Base-by-base conservation (phyloP, 2,888 invertebrate genomes). In the Mesoligia furuncula region DNA sequence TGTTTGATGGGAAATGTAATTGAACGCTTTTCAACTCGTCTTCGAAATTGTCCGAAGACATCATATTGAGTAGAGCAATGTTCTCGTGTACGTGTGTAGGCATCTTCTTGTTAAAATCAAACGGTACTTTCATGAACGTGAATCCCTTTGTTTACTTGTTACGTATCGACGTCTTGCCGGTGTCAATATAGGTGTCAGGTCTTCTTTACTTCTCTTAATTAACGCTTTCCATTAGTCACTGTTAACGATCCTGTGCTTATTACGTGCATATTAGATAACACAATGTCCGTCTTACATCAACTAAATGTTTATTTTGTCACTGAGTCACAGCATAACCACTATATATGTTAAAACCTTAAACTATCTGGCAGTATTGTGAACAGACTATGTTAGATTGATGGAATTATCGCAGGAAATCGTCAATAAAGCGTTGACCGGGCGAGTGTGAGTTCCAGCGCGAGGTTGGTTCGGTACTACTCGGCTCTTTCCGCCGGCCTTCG, bases 21-120 rank as follows among this genome's bases (percentile, higher is more conserved):
- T 99, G 99, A 92, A 99, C 98, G 92, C 98, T 98, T 95, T 98
- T 98, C 94, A 99, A 97, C 95, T 99, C 99, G 95, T 99, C 99
- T 94, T 99, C 99, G 97, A 98, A 98, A 94, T 98, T 98, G 96
- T 99, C 99, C 88, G 96, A 95, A 86, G 96, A 96, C 96, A 96
- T 95, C 96, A 96, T 96, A 84, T 98, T 98, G 90, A 99, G 98
- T 27, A 96, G 92, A 72, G 96, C 96, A 83, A 96, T 96, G 85
- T 96, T 96, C 88, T 96, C 96, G 75, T 95, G 95, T 83, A 95
- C 94, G 72, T 95, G 93, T 79, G 94, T 93, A 69, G 96, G 96
- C 96, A 96, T 96, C 89, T 91, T 94, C 89, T 81, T 89, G 70
- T 85, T 87, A 57, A 86, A 87, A 77, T 87, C 85, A 48, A 90